Evolutionary conservation across 1,140 invertebrate genomes (phyloP), one percentile per base, ranked within the genome.

Genomic region (Hyphantria cunea): DNA sequence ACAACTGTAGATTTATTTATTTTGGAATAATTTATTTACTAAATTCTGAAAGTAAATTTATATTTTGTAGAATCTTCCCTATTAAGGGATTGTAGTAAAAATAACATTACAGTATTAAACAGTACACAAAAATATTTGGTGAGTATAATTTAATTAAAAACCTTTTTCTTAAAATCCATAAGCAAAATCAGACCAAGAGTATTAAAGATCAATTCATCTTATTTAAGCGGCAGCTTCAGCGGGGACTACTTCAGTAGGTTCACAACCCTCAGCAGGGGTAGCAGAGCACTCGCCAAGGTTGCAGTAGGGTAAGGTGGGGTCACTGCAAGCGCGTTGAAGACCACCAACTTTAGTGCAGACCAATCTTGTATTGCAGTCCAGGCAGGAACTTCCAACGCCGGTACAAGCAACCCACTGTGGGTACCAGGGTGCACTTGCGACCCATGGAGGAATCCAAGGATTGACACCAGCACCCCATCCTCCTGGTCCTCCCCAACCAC

Each of bases 271-370:
- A 0, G 82, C 65, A 0, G 86, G 87, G 0, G 86, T 89, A 7
- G 80, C 83, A 0, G 86, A 87, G 55, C 87, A 90, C 61, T 80
- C 74, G 13, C 88, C 88, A 11, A 84, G 66, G 66, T 88, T 88
- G 70, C 88, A 90, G 70, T 86, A 78, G 0, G 88, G 88, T 15
- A 81, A 17, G 0, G 79, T 71, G 1, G 86, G 86, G 60, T 90
- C 87, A 12, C 56, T 74, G 62, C 87, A 90, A 0, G 78, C 62
- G 5, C 69, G 66, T 50, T 84, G 69, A 0, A 90, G 49, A 6
- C 78, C 83, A 9, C 86, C 86, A 31, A 87, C 59, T 53, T 87
- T 89, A 5, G 84, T 87, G 72, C 87, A 89, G 0, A 90, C 68
- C 0, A 78, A 17, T 52, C 75, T 82, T 13, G 87, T 90, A 8